Evolutionary conservation across 2,113 vertebrate genomes (phyloP), one percentile per base, ranked within the genome.

Genomic region (Xyliphius kryptos): DNA sequence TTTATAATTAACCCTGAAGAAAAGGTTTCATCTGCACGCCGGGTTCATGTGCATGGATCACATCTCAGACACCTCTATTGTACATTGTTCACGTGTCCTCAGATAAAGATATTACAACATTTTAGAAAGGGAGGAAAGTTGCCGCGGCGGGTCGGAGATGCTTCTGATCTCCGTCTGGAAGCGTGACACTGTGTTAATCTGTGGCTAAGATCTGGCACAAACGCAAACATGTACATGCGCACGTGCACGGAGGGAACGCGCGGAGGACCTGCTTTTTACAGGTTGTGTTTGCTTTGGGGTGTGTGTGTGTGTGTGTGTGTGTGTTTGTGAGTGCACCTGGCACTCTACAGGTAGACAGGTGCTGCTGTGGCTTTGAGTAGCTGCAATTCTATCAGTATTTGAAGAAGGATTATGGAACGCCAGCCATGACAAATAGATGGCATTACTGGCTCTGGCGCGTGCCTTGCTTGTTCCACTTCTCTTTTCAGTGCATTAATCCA

Each of bases 1-100:
- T 82, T 80, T 82, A 87, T 81, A 73, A 88, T 87, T 87, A 88
- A 87, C 85, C 26, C 37, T 71, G 75, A 81, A 84, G 72, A 77
- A 82, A 74, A n/a, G 58, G n/a, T n/a, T 59, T 16, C 13, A 71
- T 62, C 55, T 15, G 51, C 4, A 71, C 58, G 47, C 40, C 21
- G 20, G 61, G 61, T 58, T 38, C 17, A 9, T n/a, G 68, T 37
- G 64, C 41, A 72, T 32, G 13, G n/a, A 76, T 73, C 72, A 79
- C 61, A 50, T 38, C 14, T 64, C 46, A 61, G 65, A 62, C 17
- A n/a, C 22, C n/a, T 22, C 56, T 61, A 76, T 75, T 75, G 70
- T 75, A 73, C 74, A 73, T 65, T 61, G 73, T 54, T 75, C 72
- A 68, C 9, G 16, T 36, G n/a, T 61, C 56, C 37, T 40, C 56